phyloP scores from a whole-genome alignment of 1,140 invertebrate genomes.

The Parapsyche elsis region DNA sequence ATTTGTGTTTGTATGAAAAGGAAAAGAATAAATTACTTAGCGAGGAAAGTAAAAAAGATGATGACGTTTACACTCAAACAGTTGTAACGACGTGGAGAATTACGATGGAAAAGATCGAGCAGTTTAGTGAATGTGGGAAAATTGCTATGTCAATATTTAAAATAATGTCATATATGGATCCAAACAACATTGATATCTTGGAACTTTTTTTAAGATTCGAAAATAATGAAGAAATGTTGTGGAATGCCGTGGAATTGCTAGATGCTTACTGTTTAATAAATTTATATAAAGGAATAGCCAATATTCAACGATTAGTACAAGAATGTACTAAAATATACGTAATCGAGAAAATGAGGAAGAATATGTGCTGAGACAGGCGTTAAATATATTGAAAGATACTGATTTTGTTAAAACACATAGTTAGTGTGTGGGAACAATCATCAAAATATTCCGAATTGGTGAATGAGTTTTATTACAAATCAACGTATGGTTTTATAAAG shows the following conservation, averaged over 20 bases:
- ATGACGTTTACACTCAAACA: background rate
- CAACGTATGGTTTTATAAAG: background rate
- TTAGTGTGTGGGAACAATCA: background rate
- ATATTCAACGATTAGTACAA: background rate
- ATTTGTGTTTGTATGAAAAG: background rate
- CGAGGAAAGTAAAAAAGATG: background rate
- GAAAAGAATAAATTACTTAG: background rate
- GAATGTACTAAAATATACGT: background rate
- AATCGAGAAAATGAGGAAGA: background rate
- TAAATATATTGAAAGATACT: background rate
- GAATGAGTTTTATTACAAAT: background rate
- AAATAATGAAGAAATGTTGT: background rate
- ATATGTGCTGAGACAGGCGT: background rate
- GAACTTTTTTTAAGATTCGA: background rate
- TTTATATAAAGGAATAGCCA: background rate
- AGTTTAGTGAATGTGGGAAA: background rate
- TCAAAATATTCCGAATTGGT: background rate
- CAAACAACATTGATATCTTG: background rate
- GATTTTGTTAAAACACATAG: background rate
- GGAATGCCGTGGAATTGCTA: background rate
- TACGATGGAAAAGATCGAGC: background rate
- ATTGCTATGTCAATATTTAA: background rate
- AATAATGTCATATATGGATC: background rate
- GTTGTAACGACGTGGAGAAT: background rate
- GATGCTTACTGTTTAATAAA: background rate